These are phyloP conservation scores for Todus mexicanus DNA, from an alignment of 2,797 vertebrate genomes.

Conservation along the genomic window DNA sequence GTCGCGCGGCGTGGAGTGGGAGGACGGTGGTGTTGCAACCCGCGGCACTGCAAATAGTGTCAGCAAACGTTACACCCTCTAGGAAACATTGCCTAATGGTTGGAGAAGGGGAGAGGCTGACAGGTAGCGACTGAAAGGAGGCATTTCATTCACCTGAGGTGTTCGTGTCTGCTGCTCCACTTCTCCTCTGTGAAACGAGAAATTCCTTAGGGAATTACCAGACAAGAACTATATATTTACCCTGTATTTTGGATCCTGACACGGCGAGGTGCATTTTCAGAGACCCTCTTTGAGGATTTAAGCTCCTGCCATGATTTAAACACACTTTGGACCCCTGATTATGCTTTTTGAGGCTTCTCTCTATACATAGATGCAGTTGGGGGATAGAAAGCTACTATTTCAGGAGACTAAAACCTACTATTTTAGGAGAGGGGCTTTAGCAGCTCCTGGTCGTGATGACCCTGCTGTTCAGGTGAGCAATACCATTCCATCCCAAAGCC, in stretches of 20 bases:
- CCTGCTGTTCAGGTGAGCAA: neutral
- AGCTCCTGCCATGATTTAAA: neutral
- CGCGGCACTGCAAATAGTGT: neutral
- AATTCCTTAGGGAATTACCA: neutral
- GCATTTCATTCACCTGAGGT: neutral
- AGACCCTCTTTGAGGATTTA: neutral
- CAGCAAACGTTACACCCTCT: neutral
- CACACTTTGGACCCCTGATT: neutral
- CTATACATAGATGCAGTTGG: neutral
- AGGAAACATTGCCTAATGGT: slow-evolving; percentile 6
- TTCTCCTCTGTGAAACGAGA: neutral
- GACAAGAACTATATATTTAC: neutral
- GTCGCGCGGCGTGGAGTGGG: neutral
- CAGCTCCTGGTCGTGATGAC: neutral
- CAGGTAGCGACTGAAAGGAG: neutral
- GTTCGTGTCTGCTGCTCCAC: fast-evolving
- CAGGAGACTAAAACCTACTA: too few relatives aligned
- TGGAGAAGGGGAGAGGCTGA: neutral
- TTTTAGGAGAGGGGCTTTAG: neutral
- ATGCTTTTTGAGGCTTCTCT: neutral
- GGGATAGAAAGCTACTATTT: neutral
- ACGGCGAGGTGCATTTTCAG: neutral
- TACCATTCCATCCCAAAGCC: neutral
- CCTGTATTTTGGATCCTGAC: neutral
- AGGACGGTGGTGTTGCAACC: neutral